Percentiles rank a stretch among this genome's conserved stretches.
Evolutionary conservation across 2,113 vertebrate genomes (phyloP).

Genomic region (Mohoua ochrocephala): DNA sequence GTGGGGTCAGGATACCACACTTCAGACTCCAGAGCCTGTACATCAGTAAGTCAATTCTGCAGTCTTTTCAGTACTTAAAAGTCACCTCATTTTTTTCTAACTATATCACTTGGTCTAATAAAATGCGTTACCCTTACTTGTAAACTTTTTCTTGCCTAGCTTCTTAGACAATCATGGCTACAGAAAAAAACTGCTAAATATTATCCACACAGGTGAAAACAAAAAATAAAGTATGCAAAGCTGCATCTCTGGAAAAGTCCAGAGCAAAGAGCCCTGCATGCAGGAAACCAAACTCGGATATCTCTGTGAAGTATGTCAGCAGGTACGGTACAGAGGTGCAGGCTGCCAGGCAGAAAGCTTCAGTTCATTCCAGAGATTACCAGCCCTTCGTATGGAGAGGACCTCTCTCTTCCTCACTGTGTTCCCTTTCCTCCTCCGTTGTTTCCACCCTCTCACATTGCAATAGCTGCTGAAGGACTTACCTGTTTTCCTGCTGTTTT

Average conservation of each 20-base stretch:
- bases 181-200: neutral
- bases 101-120: neutral
- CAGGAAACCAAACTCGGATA: neutral
- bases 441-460: neutral
- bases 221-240: neutral
- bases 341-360: neutral
- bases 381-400: neutral
- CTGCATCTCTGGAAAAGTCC: neutral
- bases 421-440: neutral
- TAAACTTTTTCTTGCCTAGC: neutral
- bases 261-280: neutral
- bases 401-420: neutral
- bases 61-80: neutral
- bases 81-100: neutral
- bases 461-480: neutral
- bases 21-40: neutral
- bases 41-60: neutral
- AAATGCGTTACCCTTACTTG: neutral
- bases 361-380: neutral
- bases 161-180: neutral
- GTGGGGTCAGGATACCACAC: neutral
- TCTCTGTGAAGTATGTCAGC: neutral
- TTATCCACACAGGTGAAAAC: neutral
- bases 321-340: accelerated
- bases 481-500: neutral